A percentile compares a stretch with the other conserved stretches of the same genome.
Evolutionary conservation across 1,140 invertebrate species (phyloP).

Genomic region (Hesperophylax magnus): DNA sequence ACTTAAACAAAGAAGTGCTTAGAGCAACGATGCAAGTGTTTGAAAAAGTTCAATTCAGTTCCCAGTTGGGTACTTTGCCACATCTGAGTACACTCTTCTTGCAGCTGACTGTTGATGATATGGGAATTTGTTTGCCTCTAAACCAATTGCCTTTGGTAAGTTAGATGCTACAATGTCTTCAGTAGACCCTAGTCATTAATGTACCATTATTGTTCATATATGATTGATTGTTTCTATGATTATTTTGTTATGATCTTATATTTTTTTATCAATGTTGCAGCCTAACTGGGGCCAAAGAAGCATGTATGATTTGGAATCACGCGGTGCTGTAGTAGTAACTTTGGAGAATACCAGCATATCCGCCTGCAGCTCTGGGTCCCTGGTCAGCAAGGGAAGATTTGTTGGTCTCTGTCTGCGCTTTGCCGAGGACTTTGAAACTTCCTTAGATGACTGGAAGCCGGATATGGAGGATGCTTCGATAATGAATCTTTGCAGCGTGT

Average conservation of each 20-base stretch:
- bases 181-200: too few species aligned
- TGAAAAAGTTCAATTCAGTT: constrained; percentile 80
- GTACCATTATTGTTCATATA: not conserved
- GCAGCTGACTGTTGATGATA: constrained; percentile 95
- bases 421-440: constrained; percentile 96
- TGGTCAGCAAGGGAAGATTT: constrained; percentile 85
- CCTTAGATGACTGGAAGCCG: constrained; percentile 97
- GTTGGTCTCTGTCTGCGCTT: constrained; percentile 92
- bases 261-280: constrained; percentile 17
- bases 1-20: constrained; percentile 88
- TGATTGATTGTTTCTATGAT: not conserved
- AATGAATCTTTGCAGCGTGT: constrained; percentile 97
- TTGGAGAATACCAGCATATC: constrained; percentile 95
- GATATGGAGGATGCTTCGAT: constrained; percentile 84
- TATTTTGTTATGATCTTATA: not conserved
- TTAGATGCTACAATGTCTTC: not conserved
- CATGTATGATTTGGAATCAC: constrained; percentile 83
- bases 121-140: constrained; percentile 95
- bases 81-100: constrained; percentile 92
- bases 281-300: constrained; percentile 76
- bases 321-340: constrained; percentile 94
- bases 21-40: constrained; percentile 85
- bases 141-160: constrained; percentile 80
- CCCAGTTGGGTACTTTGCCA: constrained; percentile 76
- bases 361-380: constrained; percentile 86